A percentile compares a stretch with the other conserved stretches of the same genome.
Conservation (phyloP, 2,113 vertebrate species). For the Podarcis muralis region DNA sequence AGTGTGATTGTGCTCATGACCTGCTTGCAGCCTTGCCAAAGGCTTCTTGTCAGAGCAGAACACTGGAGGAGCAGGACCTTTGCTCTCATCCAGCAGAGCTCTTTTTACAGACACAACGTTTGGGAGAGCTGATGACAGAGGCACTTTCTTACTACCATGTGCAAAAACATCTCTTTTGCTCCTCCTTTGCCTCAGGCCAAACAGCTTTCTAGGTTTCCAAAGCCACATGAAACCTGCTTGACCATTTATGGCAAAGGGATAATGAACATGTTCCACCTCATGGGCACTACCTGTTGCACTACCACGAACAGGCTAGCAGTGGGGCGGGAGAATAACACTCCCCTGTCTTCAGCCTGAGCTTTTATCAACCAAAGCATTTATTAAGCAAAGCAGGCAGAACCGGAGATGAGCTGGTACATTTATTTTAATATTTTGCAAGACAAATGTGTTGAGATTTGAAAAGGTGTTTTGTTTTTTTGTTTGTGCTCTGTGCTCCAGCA, state of each 20-base stretch:
- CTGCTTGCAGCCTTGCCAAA: background rate
- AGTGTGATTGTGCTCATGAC: background rate
- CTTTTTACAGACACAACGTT: background rate
- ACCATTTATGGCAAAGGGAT: background rate
- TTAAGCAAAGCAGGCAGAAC: background rate
- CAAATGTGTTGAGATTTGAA: background rate
- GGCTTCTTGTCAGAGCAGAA: background rate
- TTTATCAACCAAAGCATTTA: background rate
- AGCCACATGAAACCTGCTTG: background rate
- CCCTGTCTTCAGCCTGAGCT: background rate
- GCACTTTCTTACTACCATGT: background rate
- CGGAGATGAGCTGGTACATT: background rate
- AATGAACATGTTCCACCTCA: background rate
- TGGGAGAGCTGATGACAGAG: background rate
- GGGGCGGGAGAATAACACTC: background rate
- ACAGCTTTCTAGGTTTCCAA: background rate
- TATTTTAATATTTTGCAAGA: constrained; percentile 9
- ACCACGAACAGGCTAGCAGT: background rate
- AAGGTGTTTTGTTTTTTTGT: too few relatives aligned
- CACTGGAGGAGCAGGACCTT: background rate
- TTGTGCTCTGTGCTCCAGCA: background rate
- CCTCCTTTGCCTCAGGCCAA: too few relatives aligned
- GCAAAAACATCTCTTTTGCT: background rate
- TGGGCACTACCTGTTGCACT: too few relatives aligned
- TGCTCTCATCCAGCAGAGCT: background rate